A percentile compares a stretch with the other conserved stretches of the same genome.
Evolutionary conservation across 2,113 vertebrate species (phyloP).

Genomic region (Polypterus bichir): DNA sequence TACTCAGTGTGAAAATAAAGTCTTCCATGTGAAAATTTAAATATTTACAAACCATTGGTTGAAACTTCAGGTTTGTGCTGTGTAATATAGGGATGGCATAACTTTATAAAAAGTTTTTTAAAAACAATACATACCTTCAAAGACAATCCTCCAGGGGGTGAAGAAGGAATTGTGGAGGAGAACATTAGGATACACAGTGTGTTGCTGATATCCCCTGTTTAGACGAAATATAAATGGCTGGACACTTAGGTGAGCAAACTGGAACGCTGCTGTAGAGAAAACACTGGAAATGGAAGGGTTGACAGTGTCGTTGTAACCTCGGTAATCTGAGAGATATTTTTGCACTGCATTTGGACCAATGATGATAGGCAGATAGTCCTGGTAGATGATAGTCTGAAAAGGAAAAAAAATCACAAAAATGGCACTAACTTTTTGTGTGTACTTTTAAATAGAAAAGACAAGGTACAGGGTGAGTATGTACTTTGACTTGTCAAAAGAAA

Average conservation of each 20-base stretch:
- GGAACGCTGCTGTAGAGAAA: constrained; percentile 71
- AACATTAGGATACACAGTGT: constrained; percentile 35
- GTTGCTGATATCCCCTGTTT: constrained; percentile 41
- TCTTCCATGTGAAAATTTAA: too few relatives aligned
- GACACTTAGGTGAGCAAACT: constrained; percentile 68
- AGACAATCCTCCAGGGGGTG: constrained; percentile 68
- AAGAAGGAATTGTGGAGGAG: constrained; percentile 58
- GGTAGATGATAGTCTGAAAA: constrained; percentile 64
- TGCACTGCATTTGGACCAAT: constrained; percentile 28
- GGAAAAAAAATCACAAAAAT: not conserved
- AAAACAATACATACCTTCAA: constrained; percentile 49
- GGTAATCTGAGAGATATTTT: constrained; percentile 44
- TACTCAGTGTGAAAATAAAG: not conserved
- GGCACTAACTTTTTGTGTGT: too few relatives aligned
- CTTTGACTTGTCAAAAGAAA: too few relatives aligned
- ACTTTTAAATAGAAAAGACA: too few relatives aligned
- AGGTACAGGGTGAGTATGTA: too few relatives aligned
- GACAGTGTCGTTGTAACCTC: constrained; percentile 43
- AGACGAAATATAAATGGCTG: constrained; percentile 57
- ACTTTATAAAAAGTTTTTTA: not conserved
- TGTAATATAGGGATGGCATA: not conserved
- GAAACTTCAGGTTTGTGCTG: not conserved
- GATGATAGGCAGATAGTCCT: constrained; percentile 66
- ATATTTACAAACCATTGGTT: not conserved
- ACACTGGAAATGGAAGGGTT: constrained; percentile 66